Base-by-base conservation (phyloP, 2,888 invertebrate genomes). In the Auanema sp. region DNA sequence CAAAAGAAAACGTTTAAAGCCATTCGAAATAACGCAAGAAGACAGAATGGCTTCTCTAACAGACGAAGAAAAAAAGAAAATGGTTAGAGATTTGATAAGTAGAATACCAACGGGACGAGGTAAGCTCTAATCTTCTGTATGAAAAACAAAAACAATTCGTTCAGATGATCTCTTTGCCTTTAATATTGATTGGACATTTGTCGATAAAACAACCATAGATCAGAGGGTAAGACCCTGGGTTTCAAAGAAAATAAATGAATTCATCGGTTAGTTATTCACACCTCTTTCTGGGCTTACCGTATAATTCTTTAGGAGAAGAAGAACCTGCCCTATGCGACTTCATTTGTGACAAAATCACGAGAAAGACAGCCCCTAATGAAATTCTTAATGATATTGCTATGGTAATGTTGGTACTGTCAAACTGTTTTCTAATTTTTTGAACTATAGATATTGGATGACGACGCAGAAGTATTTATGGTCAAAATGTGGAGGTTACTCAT, bases 401-500 rank as follows among this genome's bases (percentile, higher is more conserved):
- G 96, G 97, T 95, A 85, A 64, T 61, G 56, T 47, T 47, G 21
- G 16, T 10, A 5, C 16, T 6, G n/a, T n/a, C n/a, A n/a, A 24
- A 5, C 52, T 52, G 4, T n/a, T 21, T 53, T 52, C 21, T 11
- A 1, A 14, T 41, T 54, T 3, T 60, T 52, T 16, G 41, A 40
- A 40, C 23, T 60, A 73, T 73, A 96, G 96, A 95, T 98, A 77
- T 88, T 99, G 83, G 98, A 99, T 85, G 97, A 99, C 85, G 98
- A 99, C 86, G 98, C 98, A 3, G 97, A 98, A 87, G 95, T 96
- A 76, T 99, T 99, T 88, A 96, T 98, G 80, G 95, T 98, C 72
- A 99, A 99, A 89, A 94, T 99, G 95, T 99, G 98, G 98, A 89
- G 98, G 78, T 89, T 99, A 83, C 89, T 99, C 72, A 97, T 99